Evolutionary conservation across 1,140 invertebrate species (phyloP), one percentile per base, ranked within the genome.

Genomic region (Acyrthosiphon pisum): DNA sequence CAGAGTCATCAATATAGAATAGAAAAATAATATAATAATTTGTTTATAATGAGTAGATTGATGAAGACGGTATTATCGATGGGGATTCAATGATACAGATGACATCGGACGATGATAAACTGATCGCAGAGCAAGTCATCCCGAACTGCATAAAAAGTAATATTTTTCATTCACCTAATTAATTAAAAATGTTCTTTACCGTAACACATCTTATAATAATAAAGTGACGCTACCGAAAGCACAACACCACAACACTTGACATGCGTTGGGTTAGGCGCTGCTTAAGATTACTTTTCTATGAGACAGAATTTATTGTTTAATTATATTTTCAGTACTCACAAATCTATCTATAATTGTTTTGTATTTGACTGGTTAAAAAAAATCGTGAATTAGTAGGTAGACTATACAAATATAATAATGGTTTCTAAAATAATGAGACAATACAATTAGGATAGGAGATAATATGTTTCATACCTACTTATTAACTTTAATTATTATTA

Each of bases 221-320:
- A n/a, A n/a, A 68, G 14, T n/a, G 11, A 60, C 56, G 7, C 26
- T 2, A 9, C 3, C 26, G 56, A 60, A 11, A 60, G 30, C 30
- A 8, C 30, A 68, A 18, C 60, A 14, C 11, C 30, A 8, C 30
- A 68, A 18, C 60, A 14, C 11, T 68, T 68, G 11, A 3, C n/a
- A 2, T 3, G 6, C 14, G 11, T n/a, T 60, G n/a, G n/a, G n/a
- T n/a, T n/a, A n/a, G n/a, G 0, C 3, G 0, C 3, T 7, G 3
- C 6, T 4, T 18, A 11, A 68, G 14, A 30, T 68, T n/a, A 68
- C 14, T n/a, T 30, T n/a, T n/a, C 6, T 68, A 68, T 18, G 60
- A 68, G 14, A 68, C 30, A 68, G 30, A 6, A 18, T n/a, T 68
- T n/a, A 68, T 68, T 9, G 30, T n/a, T 68, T 26, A 8, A 60